A percentile compares a stretch with the other conserved stretches of the same genome.
These are phyloP conservation scores for Drosophila serrata DNA, from an alignment of 1,140 invertebrate genomes.

Conservation along the genomic window DNA sequence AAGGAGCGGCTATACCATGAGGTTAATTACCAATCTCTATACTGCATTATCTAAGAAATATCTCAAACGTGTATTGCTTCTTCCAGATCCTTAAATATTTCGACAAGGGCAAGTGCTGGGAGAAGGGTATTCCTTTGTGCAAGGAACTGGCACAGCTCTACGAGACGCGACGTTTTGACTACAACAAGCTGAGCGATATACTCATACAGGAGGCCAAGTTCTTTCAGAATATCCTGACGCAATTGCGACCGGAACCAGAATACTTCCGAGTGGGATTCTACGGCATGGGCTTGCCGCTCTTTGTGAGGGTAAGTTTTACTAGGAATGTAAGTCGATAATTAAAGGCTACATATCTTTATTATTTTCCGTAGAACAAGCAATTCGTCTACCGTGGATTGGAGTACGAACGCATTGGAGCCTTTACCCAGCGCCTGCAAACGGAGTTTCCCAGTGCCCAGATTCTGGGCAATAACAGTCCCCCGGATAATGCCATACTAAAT, in stretches of 20 bases:
- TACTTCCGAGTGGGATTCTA: constrained; percentile 99
- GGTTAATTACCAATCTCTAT: constrained; percentile 53
- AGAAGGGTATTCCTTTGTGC: constrained; percentile 96
- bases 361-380: constrained; percentile 93
- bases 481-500: constrained; percentile 93
- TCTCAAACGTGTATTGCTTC: neutral
- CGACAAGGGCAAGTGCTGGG: constrained; percentile 98
- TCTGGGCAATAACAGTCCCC: constrained; percentile 95
- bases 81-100: constrained; percentile 94
- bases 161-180: constrained; percentile 96
- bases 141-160: constrained; percentile 96
- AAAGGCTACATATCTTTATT: neutral
- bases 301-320: constrained; percentile 92
- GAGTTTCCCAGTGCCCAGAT: constrained; percentile 97
- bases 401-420: constrained; percentile 97
- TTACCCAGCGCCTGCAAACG: constrained; percentile 96
- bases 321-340: neutral
- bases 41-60: neutral
- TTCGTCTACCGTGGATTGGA: constrained; percentile 98
- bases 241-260: constrained; percentile 95
- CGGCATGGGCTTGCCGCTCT: constrained; percentile 96
- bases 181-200: constrained; percentile 93
- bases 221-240: constrained; percentile 95
- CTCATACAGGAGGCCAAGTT: constrained; percentile 95
- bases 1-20: constrained; percentile 97